phyloP scores from a whole-genome alignment of 2,797 vertebrate species.

The Sebastes taczanowskii region DNA sequence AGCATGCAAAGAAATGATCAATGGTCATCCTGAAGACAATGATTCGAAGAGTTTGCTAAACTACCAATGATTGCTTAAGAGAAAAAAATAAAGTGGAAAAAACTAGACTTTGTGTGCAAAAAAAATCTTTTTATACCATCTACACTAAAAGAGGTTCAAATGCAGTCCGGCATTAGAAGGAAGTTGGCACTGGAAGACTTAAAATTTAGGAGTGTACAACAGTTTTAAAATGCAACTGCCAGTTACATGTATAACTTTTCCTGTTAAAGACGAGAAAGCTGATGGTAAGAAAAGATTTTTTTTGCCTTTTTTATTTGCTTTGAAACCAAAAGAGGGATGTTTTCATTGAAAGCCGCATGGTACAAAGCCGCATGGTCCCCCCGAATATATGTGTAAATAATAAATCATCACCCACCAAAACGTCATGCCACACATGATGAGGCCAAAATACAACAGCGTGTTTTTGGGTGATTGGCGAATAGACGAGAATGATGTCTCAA shows the following conservation, averaged over 20 bases:
- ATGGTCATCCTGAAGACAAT: conserved; percentile 31
- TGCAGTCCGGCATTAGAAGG: conserved; percentile 29
- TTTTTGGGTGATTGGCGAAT: conserved; percentile 75
- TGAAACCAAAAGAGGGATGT: conserved; percentile 74
- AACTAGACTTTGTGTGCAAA: conserved; percentile 82
- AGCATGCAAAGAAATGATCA: conserved; percentile 83
- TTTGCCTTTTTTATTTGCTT: conserved; percentile 83
- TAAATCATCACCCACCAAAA: conserved; percentile 88
- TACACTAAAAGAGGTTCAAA: conserved; percentile 58
- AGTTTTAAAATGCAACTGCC: conserved; percentile 83
- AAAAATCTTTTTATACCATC: conserved; percentile 91
- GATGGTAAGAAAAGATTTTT: conserved; percentile 94
- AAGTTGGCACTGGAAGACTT: background rate
- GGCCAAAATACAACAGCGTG: conserved; percentile 87
- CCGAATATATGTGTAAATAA: conserved; percentile 55
- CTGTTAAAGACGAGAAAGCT: background rate
- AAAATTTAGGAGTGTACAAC: conserved; percentile 6
- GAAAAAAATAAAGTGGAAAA: conserved; percentile 62
- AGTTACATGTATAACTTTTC: conserved; percentile 17
- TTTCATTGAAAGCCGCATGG: conserved; percentile 72
- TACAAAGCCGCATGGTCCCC: conserved; percentile 40
- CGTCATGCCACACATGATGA: conserved; percentile 93
- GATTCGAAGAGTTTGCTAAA: conserved; percentile 36
- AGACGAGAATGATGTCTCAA: conserved; percentile 69
- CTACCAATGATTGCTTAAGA: conserved; percentile 77